phyloP scores from a whole-genome alignment of 23 tunicate genomes.

The Ciona savignyi region DNA sequence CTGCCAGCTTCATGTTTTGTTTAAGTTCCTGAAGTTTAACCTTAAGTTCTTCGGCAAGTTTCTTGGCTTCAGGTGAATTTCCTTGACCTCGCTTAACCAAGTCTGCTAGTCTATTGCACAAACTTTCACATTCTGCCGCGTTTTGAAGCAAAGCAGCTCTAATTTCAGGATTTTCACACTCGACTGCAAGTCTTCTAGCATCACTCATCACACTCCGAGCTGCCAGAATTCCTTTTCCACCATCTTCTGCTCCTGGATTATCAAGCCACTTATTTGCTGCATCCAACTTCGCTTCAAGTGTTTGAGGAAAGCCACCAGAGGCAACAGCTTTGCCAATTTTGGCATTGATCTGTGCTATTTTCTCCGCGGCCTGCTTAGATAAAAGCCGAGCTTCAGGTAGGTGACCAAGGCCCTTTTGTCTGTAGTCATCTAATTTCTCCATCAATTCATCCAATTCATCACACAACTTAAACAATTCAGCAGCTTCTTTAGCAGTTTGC shows the following conservation, averaged over 20 bases:
- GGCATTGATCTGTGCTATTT: conserved; percentile 40
- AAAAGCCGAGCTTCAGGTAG: conserved; percentile 53
- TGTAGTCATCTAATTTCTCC: conserved; percentile 55
- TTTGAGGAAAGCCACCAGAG: conserved; percentile 22
- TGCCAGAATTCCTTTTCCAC: conserved; percentile 42
- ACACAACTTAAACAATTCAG: no score
- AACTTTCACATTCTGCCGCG: conserved; percentile 55
- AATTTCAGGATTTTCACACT: conserved; percentile 28
- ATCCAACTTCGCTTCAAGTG: conserved; percentile 58
- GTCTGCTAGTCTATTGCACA: conserved; percentile 56
- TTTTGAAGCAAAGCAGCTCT: conserved; percentile 16
- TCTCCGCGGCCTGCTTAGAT: conserved; percentile 53
- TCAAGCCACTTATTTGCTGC: conserved; percentile 63
- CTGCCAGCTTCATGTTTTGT: conserved; percentile 62
- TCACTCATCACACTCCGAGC: conserved; percentile 58
- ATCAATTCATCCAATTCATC: conserved; percentile 76
- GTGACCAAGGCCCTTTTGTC: conserved; percentile 43
- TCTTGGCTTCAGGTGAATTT: conserved; percentile 69
- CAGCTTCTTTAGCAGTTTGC: no score
- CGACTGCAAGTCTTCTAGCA: conserved; percentile 62
- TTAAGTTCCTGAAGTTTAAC: conserved; percentile 50
- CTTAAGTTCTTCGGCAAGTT: conserved; percentile 52
- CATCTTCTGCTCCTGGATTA: conserved; percentile 51
- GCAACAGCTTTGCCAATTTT: conserved; percentile 57
- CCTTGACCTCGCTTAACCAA: conserved; percentile 43